Evolutionary conservation across 1,140 invertebrate species (phyloP), one percentile per base, ranked within the genome.

Genomic region (Goniozus legneri): DNA sequence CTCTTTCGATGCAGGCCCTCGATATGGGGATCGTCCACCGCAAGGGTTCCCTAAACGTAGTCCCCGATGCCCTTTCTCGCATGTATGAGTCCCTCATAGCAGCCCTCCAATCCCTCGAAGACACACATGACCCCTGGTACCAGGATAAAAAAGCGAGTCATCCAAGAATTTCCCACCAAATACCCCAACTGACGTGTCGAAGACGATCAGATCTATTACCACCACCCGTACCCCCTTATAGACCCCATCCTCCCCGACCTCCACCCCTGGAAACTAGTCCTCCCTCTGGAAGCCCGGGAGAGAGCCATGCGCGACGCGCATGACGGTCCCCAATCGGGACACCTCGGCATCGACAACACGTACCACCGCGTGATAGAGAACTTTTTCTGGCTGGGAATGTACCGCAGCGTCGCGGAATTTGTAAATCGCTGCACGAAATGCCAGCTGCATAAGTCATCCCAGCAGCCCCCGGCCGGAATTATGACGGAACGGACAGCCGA

Each of bases 291-390:
- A 27, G 4, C 4, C 4, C 24, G 24, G 24, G 10, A 4, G 4
- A 4, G 24, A 10, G 10, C 24, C 24, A 6, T 27, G 24, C 4
- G 10, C 4, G 4, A 27, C 4, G 4, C 4, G 4, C 24, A 27
- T 27, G 4, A 10, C 4, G 10, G 4, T 4, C 4, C 42, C 0
- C 42, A 48, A n/a, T 40, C 64, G n/a, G 71, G 64, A 3, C 69
- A 75, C 46, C 42, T 62, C 3, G 71, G 69, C 3, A 44, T 62
- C 1, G 60, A 63, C n/a, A 72, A 71, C 47, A 71, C 68, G 2
- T 61, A 49, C 20, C 21, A 31, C 43, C 27, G 48, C 0, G n/a
- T 54, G 1, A 12, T 3, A 0, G 1, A 6, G 1, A 6, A 7
- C 3, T 58, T 54, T 21, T 54, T 43, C 34, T 52, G 51, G 51